phyloP scores from a whole-genome alignment of 2,888 invertebrate species.

The Plusia festucae region DNA sequence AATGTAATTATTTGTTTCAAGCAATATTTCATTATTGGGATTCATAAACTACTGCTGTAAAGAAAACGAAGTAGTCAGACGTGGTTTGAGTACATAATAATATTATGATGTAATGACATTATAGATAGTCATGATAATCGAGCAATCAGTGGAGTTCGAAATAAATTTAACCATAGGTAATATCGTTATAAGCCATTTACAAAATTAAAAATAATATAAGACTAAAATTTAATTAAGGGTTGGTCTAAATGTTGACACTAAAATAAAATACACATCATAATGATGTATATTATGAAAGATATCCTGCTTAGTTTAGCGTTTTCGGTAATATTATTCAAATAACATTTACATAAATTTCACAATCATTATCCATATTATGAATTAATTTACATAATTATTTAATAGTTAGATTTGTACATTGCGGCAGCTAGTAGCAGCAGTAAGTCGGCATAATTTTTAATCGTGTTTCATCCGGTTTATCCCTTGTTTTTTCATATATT shows the following conservation, averaged over 20 bases:
- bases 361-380: conserved; percentile 4
- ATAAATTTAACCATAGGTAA: too few species aligned
- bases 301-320: not conserved
- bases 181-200: not conserved
- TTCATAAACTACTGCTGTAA: conserved; percentile 1
- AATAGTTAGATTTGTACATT: not conserved
- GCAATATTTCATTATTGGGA: not conserved
- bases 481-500: not conserved
- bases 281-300: not conserved
- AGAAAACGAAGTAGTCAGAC: not conserved
- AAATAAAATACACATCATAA: not conserved
- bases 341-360: not conserved
- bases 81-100: not conserved
- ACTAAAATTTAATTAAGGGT: not conserved
- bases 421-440: not conserved
- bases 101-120: not conserved
- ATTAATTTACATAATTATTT: conserved; percentile 4
- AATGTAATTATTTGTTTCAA: conserved; percentile 5
- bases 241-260: conserved; percentile 10
- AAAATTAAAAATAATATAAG: not conserved
- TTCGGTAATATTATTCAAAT: conserved; percentile 1
- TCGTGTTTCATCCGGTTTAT: too few species aligned
- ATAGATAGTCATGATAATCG: not conserved
- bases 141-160: not conserved
- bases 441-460: too few species aligned